A percentile compares a stretch with the other conserved stretches of the same genome.
Evolutionary conservation across 2,888 invertebrate species (phyloP).

Genomic region (Diarsia rubi): DNA sequence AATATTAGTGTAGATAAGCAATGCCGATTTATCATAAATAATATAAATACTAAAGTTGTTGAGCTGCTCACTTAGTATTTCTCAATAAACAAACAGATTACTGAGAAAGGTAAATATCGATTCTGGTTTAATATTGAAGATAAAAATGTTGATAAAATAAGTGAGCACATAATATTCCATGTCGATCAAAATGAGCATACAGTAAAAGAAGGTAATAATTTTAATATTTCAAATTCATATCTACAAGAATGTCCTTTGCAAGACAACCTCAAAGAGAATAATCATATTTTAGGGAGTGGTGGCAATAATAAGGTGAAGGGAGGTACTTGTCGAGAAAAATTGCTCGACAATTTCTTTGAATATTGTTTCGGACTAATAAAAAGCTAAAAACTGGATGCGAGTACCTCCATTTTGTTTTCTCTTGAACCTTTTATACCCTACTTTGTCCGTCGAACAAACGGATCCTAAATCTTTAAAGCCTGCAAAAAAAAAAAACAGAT

Average conservation of each 20-base stretch:
- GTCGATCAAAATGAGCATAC: slow-evolving; percentile 17
- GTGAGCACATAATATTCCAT: slow-evolving; percentile 2
- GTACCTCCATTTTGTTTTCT: slow-evolving; percentile 57
- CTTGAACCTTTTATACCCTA: slow-evolving; percentile 51
- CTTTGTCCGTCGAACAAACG: slow-evolving; percentile 54
- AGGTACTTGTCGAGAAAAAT: slow-evolving; percentile 46
- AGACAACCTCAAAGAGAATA: slow-evolving; percentile 43
- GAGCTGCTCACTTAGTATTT: background rate
- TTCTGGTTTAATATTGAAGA: slow-evolving; percentile 15
- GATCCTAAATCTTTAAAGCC: slow-evolving; percentile 55
- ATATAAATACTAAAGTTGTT: slow-evolving; percentile 20
- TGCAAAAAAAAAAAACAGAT: slow-evolving; percentile 43
- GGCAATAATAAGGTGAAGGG: slow-evolving; percentile 37
- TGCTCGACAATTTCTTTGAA: slow-evolving; percentile 46
- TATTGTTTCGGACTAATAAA: slow-evolving; percentile 55
- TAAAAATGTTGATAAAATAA: slow-evolving; percentile 21
- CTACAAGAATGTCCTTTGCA: slow-evolving; percentile 38
- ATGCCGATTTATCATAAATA: slow-evolving; percentile 4
- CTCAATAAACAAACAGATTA: slow-evolving; percentile 26
- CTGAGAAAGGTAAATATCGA: slow-evolving; percentile 3
- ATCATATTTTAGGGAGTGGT: slow-evolving; percentile 45
- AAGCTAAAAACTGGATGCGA: slow-evolving; percentile 38
- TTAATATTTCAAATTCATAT: slow-evolving; percentile 48
- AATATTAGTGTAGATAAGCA: too few species aligned
- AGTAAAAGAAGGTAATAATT: slow-evolving; percentile 16